These are phyloP conservation scores for Eriosoma lanigerum DNA, from an alignment of 1,140 invertebrate species.

Conservation along the genomic window DNA sequence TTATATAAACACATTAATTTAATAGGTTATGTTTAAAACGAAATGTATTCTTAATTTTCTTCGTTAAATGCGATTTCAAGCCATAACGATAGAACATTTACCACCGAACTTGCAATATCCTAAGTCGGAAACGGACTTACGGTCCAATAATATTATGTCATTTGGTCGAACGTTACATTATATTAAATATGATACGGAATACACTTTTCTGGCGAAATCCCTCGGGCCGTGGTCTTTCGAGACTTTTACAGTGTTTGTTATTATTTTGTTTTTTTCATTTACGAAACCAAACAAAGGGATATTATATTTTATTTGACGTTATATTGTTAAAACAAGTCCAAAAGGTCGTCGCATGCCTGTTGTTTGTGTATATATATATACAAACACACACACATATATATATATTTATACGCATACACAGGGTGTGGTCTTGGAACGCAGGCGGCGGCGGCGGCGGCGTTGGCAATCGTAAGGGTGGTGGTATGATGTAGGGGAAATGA, in stretches of 20 bases:
- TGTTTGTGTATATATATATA: not conserved
- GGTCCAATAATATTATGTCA: no score
- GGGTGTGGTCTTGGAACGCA: not conserved
- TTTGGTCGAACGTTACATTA: no score
- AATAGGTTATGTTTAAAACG: no score
- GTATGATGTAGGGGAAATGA: not conserved
- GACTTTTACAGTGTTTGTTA: not conserved
- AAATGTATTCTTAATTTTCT: no score
- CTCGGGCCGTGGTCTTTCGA: not conserved
- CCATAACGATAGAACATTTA: no score
- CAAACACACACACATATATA: no score
- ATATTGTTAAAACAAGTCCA: slow-evolving; percentile 10
- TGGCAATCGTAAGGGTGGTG: not conserved
- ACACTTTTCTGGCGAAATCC: not conserved
- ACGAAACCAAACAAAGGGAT: slow-evolving; percentile 10
- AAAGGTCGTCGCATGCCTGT: slow-evolving; percentile 33
- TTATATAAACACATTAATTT: no score
- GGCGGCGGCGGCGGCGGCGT: not conserved
- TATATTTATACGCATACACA: no score
- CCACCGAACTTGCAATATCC: no score
- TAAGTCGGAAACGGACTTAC: no score
- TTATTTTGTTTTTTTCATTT: not conserved
- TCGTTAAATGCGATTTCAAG: no score
- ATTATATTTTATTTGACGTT: slow-evolving; percentile 12
- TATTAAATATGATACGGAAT: not conserved